Percentiles rank a stretch among this genome's conserved stretches.
Conservation (phyloP, 2,797 vertebrate genomes). For the Etheostoma perlongum region DNA sequence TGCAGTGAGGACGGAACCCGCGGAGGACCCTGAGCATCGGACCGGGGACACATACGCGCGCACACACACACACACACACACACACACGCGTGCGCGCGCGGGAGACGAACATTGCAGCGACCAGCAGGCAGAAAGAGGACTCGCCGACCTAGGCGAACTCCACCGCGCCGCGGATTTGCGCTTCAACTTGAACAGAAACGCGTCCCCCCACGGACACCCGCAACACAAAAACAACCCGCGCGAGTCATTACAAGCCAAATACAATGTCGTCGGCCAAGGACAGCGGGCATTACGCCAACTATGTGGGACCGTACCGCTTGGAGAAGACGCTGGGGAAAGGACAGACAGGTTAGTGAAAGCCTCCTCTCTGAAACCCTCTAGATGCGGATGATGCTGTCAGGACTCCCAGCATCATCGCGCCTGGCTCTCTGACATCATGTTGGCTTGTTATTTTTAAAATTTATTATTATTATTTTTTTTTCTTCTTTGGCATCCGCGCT, state of each 20-base stretch:
- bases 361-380: conserved; percentile 10
- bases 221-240: neutral
- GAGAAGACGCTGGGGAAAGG: conserved; percentile 99
- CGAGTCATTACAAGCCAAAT: conserved; percentile 41
- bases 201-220: conserved; percentile 39
- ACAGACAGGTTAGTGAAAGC: conserved; percentile 94
- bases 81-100: neutral
- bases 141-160: conserved; percentile 68
- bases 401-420: conserved; percentile 46
- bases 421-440: conserved; percentile 40
- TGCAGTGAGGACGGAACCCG: conserved; percentile 52
- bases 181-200: conserved; percentile 16
- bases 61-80: neutral
- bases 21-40: conserved; percentile 27
- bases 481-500: neutral
- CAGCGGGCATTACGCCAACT: conserved; percentile 97
- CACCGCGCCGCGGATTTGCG: conserved; percentile 70
- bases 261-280: conserved; percentile 95
- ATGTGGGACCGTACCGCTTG: conserved; percentile 98
- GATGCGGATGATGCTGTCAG: conserved; percentile 40
- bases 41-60: conserved; percentile 28
- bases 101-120: conserved; percentile 56
- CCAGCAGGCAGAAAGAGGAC: conserved; percentile 50
- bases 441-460: neutral
- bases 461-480: too few relatives aligned